Percentiles rank a stretch among this genome's conserved stretches.
Conservation (phyloP, 30 jellyfish, hydroid and myxozoan genomes). For the Aurelia aurita complex sp. Pacific region DNA sequence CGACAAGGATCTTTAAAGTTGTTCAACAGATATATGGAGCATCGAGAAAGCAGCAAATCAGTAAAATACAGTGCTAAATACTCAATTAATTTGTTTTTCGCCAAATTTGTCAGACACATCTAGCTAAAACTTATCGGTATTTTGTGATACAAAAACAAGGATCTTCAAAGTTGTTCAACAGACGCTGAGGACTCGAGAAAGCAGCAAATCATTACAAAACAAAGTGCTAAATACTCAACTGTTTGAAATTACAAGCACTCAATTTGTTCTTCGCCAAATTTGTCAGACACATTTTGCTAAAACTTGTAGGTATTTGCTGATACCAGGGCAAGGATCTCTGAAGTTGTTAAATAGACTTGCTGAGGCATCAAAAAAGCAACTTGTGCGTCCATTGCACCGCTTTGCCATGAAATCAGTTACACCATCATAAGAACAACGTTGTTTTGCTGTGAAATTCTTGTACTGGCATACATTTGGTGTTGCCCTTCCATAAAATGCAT, state of each 20-base stretch:
- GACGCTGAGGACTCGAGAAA: too few species aligned
- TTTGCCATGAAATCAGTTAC: slow-evolving; percentile 11
- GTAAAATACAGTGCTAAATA: too few species aligned
- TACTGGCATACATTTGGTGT: slow-evolving; percentile 14
- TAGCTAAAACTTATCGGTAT: too few species aligned
- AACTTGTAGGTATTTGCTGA: slow-evolving; percentile 47
- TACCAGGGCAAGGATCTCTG: slow-evolving; percentile 50
- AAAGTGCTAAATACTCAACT: too few species aligned
- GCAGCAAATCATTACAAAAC: too few species aligned
- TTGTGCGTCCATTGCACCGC: slow-evolving; percentile 19
- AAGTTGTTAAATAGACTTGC: background rate
- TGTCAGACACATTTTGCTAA: background rate
- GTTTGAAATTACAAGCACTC: too few species aligned
- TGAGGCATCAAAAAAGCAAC: slow-evolving; percentile 52
- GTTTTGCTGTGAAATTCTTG: background rate
- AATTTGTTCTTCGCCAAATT: background rate
- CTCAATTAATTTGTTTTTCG: too few species aligned
- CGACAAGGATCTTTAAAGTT: slow-evolving; percentile 53
- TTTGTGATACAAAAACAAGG: too few species aligned
- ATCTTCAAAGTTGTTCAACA: too few species aligned
- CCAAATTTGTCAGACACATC: too few species aligned
- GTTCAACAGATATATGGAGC: slow-evolving; percentile 1
- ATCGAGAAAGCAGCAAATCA: slow-evolving; percentile 25
- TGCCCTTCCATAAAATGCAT: slow-evolving; percentile 63
- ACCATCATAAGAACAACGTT: slow-evolving; percentile 40